phyloP scores from a whole-genome alignment of 2,888 invertebrate genomes.

The Catocala fraxini region DNA sequence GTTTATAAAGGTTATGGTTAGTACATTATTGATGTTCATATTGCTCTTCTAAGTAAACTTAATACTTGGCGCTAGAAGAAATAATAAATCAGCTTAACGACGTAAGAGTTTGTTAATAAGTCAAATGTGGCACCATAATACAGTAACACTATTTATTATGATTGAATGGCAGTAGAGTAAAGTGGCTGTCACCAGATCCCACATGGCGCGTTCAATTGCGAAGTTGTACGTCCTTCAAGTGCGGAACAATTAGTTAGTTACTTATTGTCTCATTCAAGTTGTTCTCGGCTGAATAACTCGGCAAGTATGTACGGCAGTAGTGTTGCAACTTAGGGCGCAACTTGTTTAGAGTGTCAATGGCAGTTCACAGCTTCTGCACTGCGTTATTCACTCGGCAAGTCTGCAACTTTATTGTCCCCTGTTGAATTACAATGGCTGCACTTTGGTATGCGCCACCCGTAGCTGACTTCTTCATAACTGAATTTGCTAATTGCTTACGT shows the following conservation, averaged over 20 bases:
- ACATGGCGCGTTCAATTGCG: conserved; percentile 40
- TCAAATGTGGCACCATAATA: too few relatives aligned
- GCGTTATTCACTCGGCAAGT: conserved; percentile 60
- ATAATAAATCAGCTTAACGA: too few relatives aligned
- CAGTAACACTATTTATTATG: too few relatives aligned
- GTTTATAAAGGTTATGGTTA: too few relatives aligned
- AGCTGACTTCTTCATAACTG: conserved; percentile 41
- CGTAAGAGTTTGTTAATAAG: too few relatives aligned
- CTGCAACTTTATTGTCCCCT: conserved; percentile 58
- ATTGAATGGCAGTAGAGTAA: too few relatives aligned
- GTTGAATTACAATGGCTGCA: conserved; percentile 60
- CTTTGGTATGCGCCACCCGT: conserved; percentile 51
- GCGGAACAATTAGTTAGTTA: conserved; percentile 63
- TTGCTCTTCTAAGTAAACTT: too few relatives aligned
- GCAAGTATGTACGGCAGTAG: conserved; percentile 53
- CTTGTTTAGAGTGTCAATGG: conserved; percentile 71
- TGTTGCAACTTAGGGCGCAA: conserved; percentile 63
- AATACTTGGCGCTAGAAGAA: too few relatives aligned
- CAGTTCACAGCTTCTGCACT: conserved; percentile 56
- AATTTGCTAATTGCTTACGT: conserved; percentile 44
- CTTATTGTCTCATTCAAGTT: conserved; percentile 67
- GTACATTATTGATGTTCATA: too few relatives aligned
- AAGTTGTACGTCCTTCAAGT: conserved; percentile 54
- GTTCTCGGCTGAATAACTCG: conserved; percentile 59
- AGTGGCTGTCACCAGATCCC: conserved; percentile 28